Evolutionary conservation across 2,113 vertebrate species (phyloP), one percentile per base, ranked within the genome.

Genomic region (Aix galericulata): DNA sequence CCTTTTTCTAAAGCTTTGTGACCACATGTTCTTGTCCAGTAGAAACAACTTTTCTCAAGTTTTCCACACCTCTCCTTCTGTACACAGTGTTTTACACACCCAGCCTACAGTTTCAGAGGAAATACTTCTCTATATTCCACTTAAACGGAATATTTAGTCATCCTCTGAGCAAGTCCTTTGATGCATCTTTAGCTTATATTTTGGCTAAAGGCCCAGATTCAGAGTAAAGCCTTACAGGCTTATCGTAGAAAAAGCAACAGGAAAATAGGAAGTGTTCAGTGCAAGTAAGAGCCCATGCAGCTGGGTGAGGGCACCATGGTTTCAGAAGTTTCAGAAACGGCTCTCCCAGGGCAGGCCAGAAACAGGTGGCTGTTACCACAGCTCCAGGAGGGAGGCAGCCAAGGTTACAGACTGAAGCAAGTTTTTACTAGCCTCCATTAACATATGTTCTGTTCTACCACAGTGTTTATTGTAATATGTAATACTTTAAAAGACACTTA

Each of bases 201-300:
- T 88, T 96, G 88, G 83, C 77, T 81, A 50, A 75, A 82, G 53
- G 93, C 91, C 78, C 88, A 94, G 77, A 71, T 48, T 81, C 36
- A 48, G 48, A 90, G 78, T 6, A 58, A 85, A 91, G 69, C 63
- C 56, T 60, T 34, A 31, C 38, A 68, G 82, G 80, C 55, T 56
- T 44, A 68, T 55, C 77, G 15, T 2, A 69, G 72, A 89, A 91
- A 79, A 78, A 34, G 36, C 6, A 52, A 56, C 38, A 83, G 78
- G 72, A 87, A 64, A 64, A 55, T 13, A 48, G 56, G 22, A 82
- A 88, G 72, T 1, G 17, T 53, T 86, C 15, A 92, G 86, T 59
- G 56, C 82, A 76, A 88, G 83, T 74, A 78, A 89, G 79, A 93
- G 86, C 77, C 42, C 48, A 11, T 82, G 73, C 81, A 91, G 73